Conservation (phyloP, 2,888 invertebrate species). For the Platerodrilus igneus region DNA sequence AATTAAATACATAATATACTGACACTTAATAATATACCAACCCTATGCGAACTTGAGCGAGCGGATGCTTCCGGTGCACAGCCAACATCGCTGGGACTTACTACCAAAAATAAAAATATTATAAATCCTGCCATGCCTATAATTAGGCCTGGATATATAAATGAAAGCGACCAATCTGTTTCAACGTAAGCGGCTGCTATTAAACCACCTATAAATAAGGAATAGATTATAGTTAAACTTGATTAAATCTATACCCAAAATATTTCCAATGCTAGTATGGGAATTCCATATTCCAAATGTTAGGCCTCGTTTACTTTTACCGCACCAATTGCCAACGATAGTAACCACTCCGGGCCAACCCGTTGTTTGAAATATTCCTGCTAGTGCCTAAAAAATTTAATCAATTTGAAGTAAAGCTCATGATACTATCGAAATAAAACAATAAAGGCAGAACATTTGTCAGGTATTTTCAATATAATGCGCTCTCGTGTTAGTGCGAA, state of each 20-base stretch:
- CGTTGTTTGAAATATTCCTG: slow-evolving; percentile 86
- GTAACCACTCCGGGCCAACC: slow-evolving; percentile 97
- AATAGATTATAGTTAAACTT: slow-evolving; percentile 1
- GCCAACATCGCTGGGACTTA: slow-evolving; percentile 76
- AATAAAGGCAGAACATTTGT: too few relatives aligned
- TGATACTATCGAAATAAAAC: too few relatives aligned
- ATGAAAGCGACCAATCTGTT: slow-evolving; percentile 84
- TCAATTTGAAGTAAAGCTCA: too few relatives aligned
- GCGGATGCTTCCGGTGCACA: slow-evolving; percentile 45
- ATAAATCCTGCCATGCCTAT: slow-evolving; percentile 68
- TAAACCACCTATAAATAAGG: slow-evolving; percentile 56
- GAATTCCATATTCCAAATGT: slow-evolving; percentile 98
- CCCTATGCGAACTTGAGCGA: neutral
- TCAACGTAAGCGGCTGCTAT: slow-evolving; percentile 86
- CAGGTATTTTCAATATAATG: too few relatives aligned
- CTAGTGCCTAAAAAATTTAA: slow-evolving; percentile 57
- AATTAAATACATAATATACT: slow-evolving; percentile 1
- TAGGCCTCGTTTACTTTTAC: slow-evolving; percentile 81
- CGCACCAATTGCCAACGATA: slow-evolving; percentile 95
- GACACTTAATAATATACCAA: neutral
- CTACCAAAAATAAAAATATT: slow-evolving; percentile 78
- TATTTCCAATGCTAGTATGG: slow-evolving; percentile 93
- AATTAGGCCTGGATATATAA: slow-evolving; percentile 83
- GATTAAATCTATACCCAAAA: slow-evolving; percentile 58
- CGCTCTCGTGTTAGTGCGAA: too few relatives aligned